Evolutionary conservation across 2,888 invertebrate species (phyloP), one percentile per base, ranked within the genome.

Genomic region (Deilephila porcellus): DNA sequence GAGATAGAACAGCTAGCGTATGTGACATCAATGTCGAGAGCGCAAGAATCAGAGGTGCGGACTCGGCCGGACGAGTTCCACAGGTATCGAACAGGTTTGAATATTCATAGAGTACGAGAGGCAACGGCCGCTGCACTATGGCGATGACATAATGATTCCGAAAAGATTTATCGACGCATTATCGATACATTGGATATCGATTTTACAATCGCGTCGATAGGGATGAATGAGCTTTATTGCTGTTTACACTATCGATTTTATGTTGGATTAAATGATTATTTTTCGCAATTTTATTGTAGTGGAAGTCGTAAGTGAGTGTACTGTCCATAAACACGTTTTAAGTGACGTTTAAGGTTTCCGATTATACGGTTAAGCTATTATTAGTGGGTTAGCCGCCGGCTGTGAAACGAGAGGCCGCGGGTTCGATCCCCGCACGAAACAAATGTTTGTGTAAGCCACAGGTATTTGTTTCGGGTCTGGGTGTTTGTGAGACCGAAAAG

Each of bases 61-160:
- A 71, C 70, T 71, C 74, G 74, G 62, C 75, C 74, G 74, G 83
- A 85, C 88, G 79, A 82, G 87, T 87, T 86, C 81, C 78, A 82
- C 86, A 83, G 82, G 84, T 81, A 78, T 78, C 74, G 77, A 89
- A 90, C 92, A 82, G 90, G 91, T 92, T 91, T 89, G 85, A 87
- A 90, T 90, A 90, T 90, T 89, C 89, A 90, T 89, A 89, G 86
- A 85, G 87, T 85, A 85, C 86, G 78, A 78, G 80, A 82, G 88
- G 79, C 90, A 89, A 88, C 85, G 91, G 81, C 90, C 90, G 85
- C 85, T 79, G 77, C 85, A 84, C 86, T 85, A 86, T 86, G 86
- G 82, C 88, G 88, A 89, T 92, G 93, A 93, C 92, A 92, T 92
- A 91, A 91, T 90, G 85, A 79, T 84, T 79, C 81, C 83, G 85